Percentiles rank a stretch among this genome's conserved stretches.
Conservation (phyloP, 2,888 invertebrate genomes). For the Bellardia pandia region DNA sequence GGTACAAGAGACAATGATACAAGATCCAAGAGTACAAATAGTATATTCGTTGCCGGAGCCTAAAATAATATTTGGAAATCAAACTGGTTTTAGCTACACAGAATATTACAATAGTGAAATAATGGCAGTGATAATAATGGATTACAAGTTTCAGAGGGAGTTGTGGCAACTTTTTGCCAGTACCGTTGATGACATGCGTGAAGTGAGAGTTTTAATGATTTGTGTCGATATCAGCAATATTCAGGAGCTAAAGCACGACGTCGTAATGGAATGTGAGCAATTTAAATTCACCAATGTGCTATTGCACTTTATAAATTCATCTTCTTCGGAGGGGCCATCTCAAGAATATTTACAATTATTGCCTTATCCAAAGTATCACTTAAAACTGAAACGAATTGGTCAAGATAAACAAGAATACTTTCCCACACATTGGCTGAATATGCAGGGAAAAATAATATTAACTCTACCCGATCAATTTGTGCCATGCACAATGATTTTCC, state of each 20-base stretch:
- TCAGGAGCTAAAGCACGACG: background rate
- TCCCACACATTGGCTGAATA: slow-evolving; percentile 11
- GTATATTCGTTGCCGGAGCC: slow-evolving; percentile 15
- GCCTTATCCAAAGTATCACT: slow-evolving; percentile 46
- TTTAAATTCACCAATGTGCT: slow-evolving; percentile 44
- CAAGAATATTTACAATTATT: slow-evolving; percentile 16
- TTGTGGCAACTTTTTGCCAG: background rate
- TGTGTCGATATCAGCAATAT: background rate
- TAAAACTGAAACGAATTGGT: background rate
- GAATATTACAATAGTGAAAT: slow-evolving; percentile 37
- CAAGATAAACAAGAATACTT: background rate
- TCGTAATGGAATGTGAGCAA: slow-evolving; percentile 13
- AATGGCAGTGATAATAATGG: slow-evolving; percentile 45
- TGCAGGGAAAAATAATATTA: slow-evolving; percentile 60
- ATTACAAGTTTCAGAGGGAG: background rate
- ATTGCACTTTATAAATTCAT: slow-evolving; percentile 24
- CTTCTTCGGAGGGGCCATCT: background rate
- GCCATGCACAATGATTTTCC: slow-evolving; percentile 75
- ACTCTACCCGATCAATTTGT: slow-evolving; percentile 74
- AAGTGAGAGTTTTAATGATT: slow-evolving; percentile 56
- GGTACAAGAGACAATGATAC: background rate
- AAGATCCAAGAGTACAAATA: background rate
- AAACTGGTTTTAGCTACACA: slow-evolving; percentile 5
- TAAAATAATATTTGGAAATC: slow-evolving; percentile 33
- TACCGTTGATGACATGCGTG: slow-evolving; percentile 35